These are phyloP conservation scores for Erebia palarica DNA, from an alignment of 2,888 invertebrate species.

Conservation along the genomic window DNA sequence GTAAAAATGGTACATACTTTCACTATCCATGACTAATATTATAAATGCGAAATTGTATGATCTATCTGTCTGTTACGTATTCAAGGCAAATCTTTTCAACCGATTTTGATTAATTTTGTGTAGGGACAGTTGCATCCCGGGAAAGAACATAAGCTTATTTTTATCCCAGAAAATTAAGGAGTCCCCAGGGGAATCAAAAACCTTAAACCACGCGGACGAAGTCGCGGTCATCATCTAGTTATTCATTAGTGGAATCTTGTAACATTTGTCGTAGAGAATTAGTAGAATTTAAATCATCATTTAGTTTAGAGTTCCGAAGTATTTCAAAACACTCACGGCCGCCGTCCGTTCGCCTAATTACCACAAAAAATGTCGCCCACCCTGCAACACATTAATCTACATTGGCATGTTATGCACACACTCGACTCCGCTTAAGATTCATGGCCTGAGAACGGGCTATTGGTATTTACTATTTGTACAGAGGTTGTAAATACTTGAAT, in stretches of 20 bases:
- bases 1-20: no score
- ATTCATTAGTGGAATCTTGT: no score
- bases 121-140: no score
- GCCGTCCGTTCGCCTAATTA: conserved; percentile 56
- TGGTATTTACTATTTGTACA: conserved; percentile 15
- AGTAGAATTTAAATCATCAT: conserved; percentile 15
- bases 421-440: conserved; percentile 39
- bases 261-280: not conserved
- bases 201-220: no score
- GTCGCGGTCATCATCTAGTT: not conserved
- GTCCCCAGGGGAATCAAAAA: no score
- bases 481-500: not conserved
- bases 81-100: no score
- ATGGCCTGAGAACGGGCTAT: conserved; percentile 35
- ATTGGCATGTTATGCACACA: conserved; percentile 64
- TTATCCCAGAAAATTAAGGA: no score
- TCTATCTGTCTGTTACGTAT: no score
- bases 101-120: no score
- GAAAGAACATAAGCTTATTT: no score
- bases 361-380: conserved; percentile 74
- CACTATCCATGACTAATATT: no score
- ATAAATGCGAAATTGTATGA: no score
- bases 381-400: conserved; percentile 69
- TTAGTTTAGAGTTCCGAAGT: conserved; percentile 8
- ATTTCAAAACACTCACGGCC: conserved; percentile 19